A percentile compares a stretch with the other conserved stretches of the same genome.
Conservation (phyloP, 2,797 vertebrate genomes). For the Crossoptilon crossoptilon region DNA sequence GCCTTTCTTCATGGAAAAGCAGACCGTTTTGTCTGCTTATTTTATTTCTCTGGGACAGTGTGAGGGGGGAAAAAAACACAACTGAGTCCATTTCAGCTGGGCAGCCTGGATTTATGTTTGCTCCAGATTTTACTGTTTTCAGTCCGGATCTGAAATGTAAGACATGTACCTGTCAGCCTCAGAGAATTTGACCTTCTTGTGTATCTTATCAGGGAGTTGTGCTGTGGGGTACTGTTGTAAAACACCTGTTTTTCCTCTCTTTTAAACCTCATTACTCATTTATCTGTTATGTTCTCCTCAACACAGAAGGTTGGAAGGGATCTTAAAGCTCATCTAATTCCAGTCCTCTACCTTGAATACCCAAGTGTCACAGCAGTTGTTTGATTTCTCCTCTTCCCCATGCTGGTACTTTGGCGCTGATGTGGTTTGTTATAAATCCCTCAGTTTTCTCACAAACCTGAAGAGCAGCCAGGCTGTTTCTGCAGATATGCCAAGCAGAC, state of each 20-base stretch:
- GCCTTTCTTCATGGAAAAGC: neutral
- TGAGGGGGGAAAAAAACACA: neutral
- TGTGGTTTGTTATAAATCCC: neutral
- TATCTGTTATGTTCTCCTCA: neutral
- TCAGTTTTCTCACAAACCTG: neutral
- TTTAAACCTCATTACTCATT: rapidly evolving
- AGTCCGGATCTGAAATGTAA: neutral
- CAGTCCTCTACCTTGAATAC: neutral
- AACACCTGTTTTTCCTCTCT: neutral
- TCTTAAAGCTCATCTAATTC: neutral
- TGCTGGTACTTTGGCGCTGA: neutral
- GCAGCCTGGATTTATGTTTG: neutral
- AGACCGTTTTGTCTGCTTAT: neutral
- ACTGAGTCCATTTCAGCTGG: neutral
- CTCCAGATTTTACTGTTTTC: too few relatives aligned
- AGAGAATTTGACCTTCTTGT: neutral
- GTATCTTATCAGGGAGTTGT: neutral
- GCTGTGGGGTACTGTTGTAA: neutral
- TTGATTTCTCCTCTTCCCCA: neutral
- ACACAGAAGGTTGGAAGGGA: neutral
- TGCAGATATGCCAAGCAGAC: neutral
- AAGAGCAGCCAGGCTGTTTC: neutral
- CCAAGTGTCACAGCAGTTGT: neutral
- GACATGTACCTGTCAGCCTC: rapidly evolving
- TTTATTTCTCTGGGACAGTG: neutral